A percentile compares a stretch with the other conserved stretches of the same genome.
Evolutionary conservation across 30 jellyfish, hydroid and myxozoan species (phyloP).

Genomic region (Aurelia aurita complex sp. Pacific): DNA sequence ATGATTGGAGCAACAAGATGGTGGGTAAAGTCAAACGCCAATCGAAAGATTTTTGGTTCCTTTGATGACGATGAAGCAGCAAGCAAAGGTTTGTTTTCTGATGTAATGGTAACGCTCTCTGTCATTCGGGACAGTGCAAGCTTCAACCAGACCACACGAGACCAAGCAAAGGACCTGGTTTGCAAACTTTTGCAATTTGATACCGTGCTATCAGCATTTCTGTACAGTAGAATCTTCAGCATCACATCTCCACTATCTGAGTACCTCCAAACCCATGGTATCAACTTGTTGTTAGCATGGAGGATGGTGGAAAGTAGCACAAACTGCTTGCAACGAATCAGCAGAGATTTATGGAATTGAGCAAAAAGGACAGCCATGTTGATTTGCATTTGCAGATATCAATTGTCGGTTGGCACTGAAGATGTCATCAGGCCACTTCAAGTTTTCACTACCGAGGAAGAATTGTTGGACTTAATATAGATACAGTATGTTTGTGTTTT

Average conservation of each 20-base stretch:
- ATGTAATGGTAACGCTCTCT: conserved; percentile 14
- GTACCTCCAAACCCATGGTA: conserved; percentile 10
- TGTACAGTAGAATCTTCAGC: conserved; percentile 19
- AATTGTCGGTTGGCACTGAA: too few relatives aligned
- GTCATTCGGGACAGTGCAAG: background rate
- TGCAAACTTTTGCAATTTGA: conserved; percentile 22
- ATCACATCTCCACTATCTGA: conserved; percentile 27
- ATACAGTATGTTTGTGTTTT: too few relatives aligned
- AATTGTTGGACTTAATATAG: too few relatives aligned
- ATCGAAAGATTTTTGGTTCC: conserved; percentile 16
- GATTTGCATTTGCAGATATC: too few relatives aligned
- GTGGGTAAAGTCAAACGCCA: conserved; percentile 54
- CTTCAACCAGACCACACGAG: conserved; percentile 28
- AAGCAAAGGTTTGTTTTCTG: conserved; percentile 37
- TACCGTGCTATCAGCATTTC: conserved; percentile 15
- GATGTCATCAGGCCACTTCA: too few relatives aligned
- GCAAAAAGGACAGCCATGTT: too few relatives aligned
- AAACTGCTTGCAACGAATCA: background rate
- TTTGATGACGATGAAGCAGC: conserved; percentile 18
- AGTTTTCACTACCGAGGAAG: too few relatives aligned
- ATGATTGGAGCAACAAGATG: conserved; percentile 49
- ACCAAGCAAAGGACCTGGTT: conserved; percentile 38
- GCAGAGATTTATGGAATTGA: background rate
- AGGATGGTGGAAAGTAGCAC: background rate
- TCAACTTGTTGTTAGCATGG: background rate